phyloP scores from a whole-genome alignment of 2,888 invertebrate species.

The Bedellia somnulentella region DNA sequence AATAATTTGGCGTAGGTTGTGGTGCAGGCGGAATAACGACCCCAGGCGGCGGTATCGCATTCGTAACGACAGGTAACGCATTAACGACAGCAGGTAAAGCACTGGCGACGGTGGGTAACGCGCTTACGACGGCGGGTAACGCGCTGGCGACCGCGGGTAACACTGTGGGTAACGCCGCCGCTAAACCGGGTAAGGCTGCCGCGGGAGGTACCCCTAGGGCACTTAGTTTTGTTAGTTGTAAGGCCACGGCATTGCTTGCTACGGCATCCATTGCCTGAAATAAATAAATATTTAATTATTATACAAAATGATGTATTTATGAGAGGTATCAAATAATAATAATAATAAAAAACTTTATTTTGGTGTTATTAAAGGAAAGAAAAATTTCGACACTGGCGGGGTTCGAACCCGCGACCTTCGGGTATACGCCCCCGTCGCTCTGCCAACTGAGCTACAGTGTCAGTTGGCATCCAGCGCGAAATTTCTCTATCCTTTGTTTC shows the following conservation, averaged over 20 bases:
- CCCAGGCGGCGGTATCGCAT: constrained; percentile 64
- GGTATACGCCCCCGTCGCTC: too few relatives aligned
- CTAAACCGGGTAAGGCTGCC: constrained; percentile 3
- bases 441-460: too few relatives aligned
- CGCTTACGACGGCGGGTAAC: constrained; percentile 11
- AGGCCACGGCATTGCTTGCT: constrained; percentile 78
- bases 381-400: too few relatives aligned
- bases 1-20: constrained; percentile 14
- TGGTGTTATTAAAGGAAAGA: too few relatives aligned
- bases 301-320: too few relatives aligned
- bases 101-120: constrained; percentile 12
- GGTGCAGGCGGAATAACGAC: constrained; percentile 59
- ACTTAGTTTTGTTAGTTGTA: constrained; percentile 54
- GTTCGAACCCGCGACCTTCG: too few relatives aligned
- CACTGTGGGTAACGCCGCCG: constrained; percentile 16
- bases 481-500: too few relatives aligned
- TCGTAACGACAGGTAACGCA: constrained; percentile 20
- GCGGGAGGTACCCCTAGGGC: constrained; percentile 28
- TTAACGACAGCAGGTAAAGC: constrained; percentile 19
- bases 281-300: too few relatives aligned
- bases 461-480: too few relatives aligned
- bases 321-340: too few relatives aligned
- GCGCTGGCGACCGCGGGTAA: constrained; percentile 22
- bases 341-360: too few relatives aligned
- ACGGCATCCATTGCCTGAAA: constrained; percentile 95